Conservation (phyloP, 1,140 invertebrate species). For the Cherax quadricarinatus region DNA sequence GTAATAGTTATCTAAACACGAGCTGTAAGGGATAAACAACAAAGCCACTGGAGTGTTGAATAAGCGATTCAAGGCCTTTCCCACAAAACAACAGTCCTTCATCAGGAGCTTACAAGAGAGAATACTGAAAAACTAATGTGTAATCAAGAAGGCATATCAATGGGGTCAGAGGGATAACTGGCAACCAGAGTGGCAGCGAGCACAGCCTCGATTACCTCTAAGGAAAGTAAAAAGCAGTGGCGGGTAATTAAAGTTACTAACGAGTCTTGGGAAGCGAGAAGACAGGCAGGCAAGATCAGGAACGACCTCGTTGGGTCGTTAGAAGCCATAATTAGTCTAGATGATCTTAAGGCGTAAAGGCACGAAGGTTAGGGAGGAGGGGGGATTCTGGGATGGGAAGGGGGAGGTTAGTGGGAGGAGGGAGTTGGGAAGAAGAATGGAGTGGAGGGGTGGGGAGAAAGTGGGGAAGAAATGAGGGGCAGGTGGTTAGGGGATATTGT, state of each 20-base stretch:
- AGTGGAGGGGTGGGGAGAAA: background rate
- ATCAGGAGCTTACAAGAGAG: too few species aligned
- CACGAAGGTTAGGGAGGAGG: background rate
- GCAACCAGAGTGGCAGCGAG: background rate
- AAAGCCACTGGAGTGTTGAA: too few species aligned
- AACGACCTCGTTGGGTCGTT: constrained; percentile 18
- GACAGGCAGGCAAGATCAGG: background rate
- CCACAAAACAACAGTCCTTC: too few species aligned
- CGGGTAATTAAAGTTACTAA: constrained; percentile 12
- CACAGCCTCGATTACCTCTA: constrained; percentile 33
- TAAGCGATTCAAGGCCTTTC: too few species aligned
- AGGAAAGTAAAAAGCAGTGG: constrained; percentile 19
- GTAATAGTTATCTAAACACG: too few species aligned
- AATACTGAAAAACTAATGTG: too few species aligned
- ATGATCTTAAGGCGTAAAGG: background rate
- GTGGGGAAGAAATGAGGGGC: background rate
- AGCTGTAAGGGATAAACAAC: too few species aligned
- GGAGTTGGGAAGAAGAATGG: background rate
- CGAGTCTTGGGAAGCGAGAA: constrained; percentile 30
- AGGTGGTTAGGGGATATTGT: background rate
- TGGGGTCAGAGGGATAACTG: background rate
- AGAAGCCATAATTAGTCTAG: constrained; percentile 8
- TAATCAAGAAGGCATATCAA: too few species aligned
- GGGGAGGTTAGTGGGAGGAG: background rate
- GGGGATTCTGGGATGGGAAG: background rate